Evolutionary conservation across 2,113 vertebrate genomes (phyloP).

Genomic region (Rhinopithecus roxellana): DNA sequence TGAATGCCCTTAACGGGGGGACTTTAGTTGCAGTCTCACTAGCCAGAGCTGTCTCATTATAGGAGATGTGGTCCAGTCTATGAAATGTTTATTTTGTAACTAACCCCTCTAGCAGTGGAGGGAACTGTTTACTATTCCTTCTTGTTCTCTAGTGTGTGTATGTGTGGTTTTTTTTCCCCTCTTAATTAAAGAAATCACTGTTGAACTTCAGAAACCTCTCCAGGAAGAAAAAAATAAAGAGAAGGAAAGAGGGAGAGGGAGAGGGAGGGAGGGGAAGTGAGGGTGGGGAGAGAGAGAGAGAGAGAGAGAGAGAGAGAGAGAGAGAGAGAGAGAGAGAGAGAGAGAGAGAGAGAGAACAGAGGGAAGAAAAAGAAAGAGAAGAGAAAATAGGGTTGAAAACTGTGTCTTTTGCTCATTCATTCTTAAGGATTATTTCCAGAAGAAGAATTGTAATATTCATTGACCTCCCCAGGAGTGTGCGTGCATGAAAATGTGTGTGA

Average conservation of each 20-base stretch:
- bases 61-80: constrained; percentile 64
- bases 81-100: constrained; percentile 76
- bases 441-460: not conserved
- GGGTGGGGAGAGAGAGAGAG: not conserved
- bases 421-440: constrained; percentile 47
- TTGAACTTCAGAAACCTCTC: constrained; percentile 76
- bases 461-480: not conserved
- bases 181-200: constrained; percentile 69
- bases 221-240: not conserved
- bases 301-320: not conserved
- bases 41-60: constrained; percentile 54
- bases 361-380: too few relatives aligned
- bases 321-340: too few relatives aligned
- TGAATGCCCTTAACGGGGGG: constrained; percentile 65
- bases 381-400: constrained; percentile 12
- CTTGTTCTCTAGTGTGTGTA: constrained; percentile 48
- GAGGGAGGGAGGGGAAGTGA: not conserved
- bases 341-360: not conserved
- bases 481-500: accelerated
- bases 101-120: constrained; percentile 58
- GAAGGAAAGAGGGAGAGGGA: accelerated
- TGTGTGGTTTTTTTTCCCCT: not conserved
- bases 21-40: constrained; percentile 55
- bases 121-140: constrained; percentile 62
- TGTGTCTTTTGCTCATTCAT: constrained; percentile 56